These are phyloP conservation scores for Platalea minor DNA, from an alignment of 2,797 vertebrate genomes.

Conservation along the genomic window DNA sequence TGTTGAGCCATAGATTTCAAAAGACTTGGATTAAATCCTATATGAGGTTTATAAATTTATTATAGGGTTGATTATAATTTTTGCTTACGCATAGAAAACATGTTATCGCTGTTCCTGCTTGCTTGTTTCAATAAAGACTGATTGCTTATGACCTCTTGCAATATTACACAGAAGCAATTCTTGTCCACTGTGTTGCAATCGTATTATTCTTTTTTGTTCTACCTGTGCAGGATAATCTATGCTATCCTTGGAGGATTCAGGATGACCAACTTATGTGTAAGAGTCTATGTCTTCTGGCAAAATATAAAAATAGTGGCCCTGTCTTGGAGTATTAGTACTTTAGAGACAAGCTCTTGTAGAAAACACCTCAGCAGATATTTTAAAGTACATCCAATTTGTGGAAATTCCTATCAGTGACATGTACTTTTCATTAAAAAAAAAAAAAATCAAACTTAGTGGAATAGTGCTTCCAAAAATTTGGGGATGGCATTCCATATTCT, in stretches of 20 bases:
- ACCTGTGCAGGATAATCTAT: not conserved
- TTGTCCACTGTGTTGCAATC: not conserved
- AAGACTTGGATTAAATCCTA: constrained; percentile 4
- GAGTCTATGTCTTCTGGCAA: not conserved
- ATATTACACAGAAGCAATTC: not conserved
- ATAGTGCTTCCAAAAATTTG: not conserved
- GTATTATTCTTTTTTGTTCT: not conserved
- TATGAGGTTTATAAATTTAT: not conserved
- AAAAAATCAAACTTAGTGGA: not conserved
- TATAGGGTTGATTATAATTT: not conserved
- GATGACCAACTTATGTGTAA: not conserved
- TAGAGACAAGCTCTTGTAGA: not conserved
- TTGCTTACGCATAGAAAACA: not conserved
- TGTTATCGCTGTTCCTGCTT: not conserved
- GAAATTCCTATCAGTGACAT: not conserved
- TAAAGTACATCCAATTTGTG: not conserved
- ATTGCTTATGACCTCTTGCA: not conserved
- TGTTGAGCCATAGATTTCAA: not conserved
- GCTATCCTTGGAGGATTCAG: not conserved
- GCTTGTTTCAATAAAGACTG: not conserved
- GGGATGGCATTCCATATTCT: not conserved
- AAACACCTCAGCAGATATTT: not conserved
- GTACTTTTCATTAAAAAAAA: not conserved
- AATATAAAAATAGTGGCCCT: not conserved
- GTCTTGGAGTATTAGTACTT: not conserved